Evolutionary conservation across 2,888 invertebrate species (phyloP), one percentile per base, ranked within the genome.

Genomic region (Eupithecia pulchellata): DNA sequence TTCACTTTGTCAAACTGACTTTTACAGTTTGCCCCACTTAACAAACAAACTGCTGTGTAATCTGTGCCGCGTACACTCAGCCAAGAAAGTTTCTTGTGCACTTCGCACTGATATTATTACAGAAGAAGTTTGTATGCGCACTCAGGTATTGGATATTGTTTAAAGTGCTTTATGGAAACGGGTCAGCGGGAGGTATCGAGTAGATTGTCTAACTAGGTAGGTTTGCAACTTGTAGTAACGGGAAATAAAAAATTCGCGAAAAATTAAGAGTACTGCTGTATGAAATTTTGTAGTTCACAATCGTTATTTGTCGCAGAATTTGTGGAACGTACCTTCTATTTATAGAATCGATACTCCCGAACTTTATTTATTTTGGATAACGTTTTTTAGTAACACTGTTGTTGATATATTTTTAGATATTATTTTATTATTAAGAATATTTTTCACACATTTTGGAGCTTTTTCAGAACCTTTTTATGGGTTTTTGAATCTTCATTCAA

Each of bases 61-160:
- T 57, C 57, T 57, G 57, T 57, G 57, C 8, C 17, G 27, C 27
- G 29, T 57, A 57, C 57, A 57, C 57, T 57, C 52, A 25, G 52
- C 52, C 52, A 1, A 1, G 25, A 47, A 52, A 52, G 52, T 52
- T 52, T 4, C 52, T 20, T 11, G 25, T 52, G 20, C 52, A 52
- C 52, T 25, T 52, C 13, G 25, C 13, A 52, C 52, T 52, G 52
- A 52, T 52, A 25, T 52, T 52, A 52, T 52, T 52, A 52, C 13
- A 52, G 52, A 25, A 11, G 1, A 52, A 52, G 25, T 52, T 52
- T 25, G 47, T 17, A 47, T 47, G 52, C 25, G 9, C 20, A 20
- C 20, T 25, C 52, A 52, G 52, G 52, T 52, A 52, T 13, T 4
- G 13, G 4, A 52, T 20, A 47, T 25, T 25, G 25, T 25, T 52